These are phyloP conservation scores for Trissonchulus sp. DNA, from an alignment of 2,888 invertebrate genomes.

Conservation along the genomic window DNA sequence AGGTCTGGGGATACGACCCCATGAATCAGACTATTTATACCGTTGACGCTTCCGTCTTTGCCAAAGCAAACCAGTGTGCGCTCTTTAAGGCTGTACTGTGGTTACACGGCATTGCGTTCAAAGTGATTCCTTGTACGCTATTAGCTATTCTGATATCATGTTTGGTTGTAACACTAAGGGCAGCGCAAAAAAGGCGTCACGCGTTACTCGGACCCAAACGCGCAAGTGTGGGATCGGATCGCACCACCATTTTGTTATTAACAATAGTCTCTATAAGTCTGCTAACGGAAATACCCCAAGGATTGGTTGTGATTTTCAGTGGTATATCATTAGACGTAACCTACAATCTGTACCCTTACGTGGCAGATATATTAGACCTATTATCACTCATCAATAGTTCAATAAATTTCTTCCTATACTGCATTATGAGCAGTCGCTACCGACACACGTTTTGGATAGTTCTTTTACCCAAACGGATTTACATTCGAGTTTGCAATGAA, in stretches of 20 bases:
- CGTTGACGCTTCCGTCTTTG: background rate
- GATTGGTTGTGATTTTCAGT: slow-evolving; percentile 9
- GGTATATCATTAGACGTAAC: slow-evolving; percentile 8
- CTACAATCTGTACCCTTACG: background rate
- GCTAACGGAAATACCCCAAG: slow-evolving; percentile 27
- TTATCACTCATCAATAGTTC: slow-evolving; percentile 26
- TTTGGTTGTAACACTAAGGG: background rate
- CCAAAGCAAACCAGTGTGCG: background rate
- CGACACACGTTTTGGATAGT: background rate
- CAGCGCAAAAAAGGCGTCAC: background rate
- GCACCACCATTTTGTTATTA: slow-evolving; percentile 12
- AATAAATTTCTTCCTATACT: slow-evolving; percentile 26
- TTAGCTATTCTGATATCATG: background rate
- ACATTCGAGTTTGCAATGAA: background rate
- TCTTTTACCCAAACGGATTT: background rate
- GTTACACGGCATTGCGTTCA: background rate
- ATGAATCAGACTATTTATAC: background rate
- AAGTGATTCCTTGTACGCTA: background rate
- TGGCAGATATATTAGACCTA: slow-evolving; percentile 23
- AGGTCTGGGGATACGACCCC: background rate
- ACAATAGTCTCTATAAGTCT: slow-evolving; percentile 8
- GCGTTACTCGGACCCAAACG: background rate
- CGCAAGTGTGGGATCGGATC: slow-evolving; percentile 3
- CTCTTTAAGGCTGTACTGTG: background rate
- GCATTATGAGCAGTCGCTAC: slow-evolving; percentile 18